Percentiles rank a stretch among this genome's conserved stretches.
Evolutionary conservation across 2,888 invertebrate genomes (phyloP).

Genomic region (Troilus luridus): DNA sequence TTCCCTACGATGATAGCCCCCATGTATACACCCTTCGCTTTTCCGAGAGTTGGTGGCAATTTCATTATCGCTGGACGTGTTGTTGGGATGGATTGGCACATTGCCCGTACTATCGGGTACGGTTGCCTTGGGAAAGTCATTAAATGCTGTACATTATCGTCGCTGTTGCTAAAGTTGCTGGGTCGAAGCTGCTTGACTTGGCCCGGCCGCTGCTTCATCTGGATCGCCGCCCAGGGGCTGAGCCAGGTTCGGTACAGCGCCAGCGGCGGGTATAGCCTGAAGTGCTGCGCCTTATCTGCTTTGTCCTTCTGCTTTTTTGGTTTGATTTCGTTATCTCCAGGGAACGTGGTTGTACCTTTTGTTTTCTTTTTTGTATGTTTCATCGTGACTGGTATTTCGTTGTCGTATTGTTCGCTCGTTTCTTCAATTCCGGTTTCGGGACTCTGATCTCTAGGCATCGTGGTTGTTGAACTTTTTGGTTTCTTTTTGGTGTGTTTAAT

Average conservation of each 20-base stretch:
- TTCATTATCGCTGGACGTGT: not conserved
- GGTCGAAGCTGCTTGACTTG: not conserved
- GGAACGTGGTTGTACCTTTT: not conserved
- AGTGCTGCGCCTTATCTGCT: not conserved
- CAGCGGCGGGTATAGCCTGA: not conserved
- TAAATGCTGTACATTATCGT: not conserved
- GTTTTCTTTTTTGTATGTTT: not conserved
- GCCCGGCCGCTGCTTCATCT: not conserved
- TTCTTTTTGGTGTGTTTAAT: too few species aligned
- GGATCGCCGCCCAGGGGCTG: not conserved
- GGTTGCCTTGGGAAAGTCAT: not conserved
- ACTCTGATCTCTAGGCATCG: too few species aligned
- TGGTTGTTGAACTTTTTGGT: not conserved
- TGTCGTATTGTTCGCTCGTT: not conserved
- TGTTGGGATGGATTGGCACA: not conserved
- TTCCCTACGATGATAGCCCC: not conserved
- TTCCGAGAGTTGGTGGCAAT: not conserved
- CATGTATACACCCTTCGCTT: not conserved
- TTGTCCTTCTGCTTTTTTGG: not conserved
- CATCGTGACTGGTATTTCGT: not conserved
- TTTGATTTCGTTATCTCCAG: not conserved
- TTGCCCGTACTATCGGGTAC: not conserved
- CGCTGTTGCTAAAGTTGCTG: not conserved
- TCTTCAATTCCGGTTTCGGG: not conserved
- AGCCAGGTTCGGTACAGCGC: not conserved